Conservation (phyloP, 53 echinoderm and acorn worm species). For the Arbacia lixula region DNA sequence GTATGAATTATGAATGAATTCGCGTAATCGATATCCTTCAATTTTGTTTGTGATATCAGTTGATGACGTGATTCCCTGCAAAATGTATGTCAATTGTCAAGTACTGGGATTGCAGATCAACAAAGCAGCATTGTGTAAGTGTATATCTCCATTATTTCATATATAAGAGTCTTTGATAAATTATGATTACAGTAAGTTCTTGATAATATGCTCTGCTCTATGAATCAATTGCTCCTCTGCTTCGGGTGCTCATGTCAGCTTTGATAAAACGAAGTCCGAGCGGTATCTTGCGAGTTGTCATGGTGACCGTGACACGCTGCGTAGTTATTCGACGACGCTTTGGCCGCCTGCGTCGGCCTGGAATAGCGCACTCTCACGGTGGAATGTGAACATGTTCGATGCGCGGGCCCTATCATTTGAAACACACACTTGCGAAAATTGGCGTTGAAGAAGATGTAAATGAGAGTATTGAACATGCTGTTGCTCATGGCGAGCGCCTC, state of each 20-base stretch:
- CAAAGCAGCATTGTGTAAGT: no score
- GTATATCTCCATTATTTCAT: no score
- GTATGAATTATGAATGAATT: no score
- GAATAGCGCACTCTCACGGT: constrained; percentile 41
- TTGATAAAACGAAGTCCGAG: constrained; percentile 32
- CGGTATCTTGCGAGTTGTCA: constrained; percentile 7
- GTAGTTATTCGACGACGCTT: constrained; percentile 25
- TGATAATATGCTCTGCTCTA: background rate
- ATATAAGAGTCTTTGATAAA: no score
- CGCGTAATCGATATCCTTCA: no score
- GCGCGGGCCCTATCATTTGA: constrained; percentile 72
- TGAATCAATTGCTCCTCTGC: background rate
- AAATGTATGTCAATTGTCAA: no score
- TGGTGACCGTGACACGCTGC: constrained; percentile 10
- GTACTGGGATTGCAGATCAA: no score
- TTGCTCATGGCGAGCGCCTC: constrained; percentile 96
- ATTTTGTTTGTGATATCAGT: no score
- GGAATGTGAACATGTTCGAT: constrained; percentile 17
- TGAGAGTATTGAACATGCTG: constrained; percentile 90
- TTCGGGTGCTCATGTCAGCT: background rate
- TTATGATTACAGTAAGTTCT: no score
- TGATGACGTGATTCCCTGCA: no score
- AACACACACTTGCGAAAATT: constrained; percentile 90
- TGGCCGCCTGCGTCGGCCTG: constrained; percentile 32
- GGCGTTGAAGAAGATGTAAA: constrained; percentile 92